These are phyloP conservation scores for Troides helena DNA, from an alignment of 2,888 invertebrate genomes.

Conservation along the genomic window DNA sequence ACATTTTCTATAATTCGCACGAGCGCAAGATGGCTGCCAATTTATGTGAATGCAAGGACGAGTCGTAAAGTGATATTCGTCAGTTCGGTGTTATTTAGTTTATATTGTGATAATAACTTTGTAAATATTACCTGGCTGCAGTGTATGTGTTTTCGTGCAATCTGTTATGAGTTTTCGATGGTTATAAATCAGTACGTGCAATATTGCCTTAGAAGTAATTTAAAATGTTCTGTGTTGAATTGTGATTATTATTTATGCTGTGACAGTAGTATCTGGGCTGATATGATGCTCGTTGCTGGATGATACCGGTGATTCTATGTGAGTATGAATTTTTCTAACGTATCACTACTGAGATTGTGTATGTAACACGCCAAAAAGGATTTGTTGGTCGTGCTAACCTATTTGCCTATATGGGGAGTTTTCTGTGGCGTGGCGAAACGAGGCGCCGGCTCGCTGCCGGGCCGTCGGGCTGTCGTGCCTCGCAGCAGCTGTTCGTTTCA, in stretches of 20 bases:
- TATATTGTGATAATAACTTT: slow-evolving; percentile 68
- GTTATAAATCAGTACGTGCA: slow-evolving; percentile 69
- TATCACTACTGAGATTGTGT: slow-evolving; percentile 36
- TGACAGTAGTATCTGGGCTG: slow-evolving; percentile 71
- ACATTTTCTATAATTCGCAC: slow-evolving; percentile 57
- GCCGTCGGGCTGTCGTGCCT: slow-evolving; percentile 32
- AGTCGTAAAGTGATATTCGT: slow-evolving; percentile 71
- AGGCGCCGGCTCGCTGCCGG: slow-evolving; percentile 42
- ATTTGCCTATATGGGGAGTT: slow-evolving; percentile 62
- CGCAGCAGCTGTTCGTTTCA: slow-evolving; percentile 49
- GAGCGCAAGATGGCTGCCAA: slow-evolving; percentile 79
- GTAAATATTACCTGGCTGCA: slow-evolving; percentile 55
- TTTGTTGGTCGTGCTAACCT: slow-evolving; percentile 62
- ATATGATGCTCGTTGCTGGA: slow-evolving; percentile 73
- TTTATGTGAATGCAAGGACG: slow-evolving; percentile 79
- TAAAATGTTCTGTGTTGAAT: slow-evolving; percentile 76
- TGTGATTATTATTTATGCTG: slow-evolving; percentile 78
- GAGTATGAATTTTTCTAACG: slow-evolving; percentile 51
- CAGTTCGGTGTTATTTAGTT: slow-evolving; percentile 62
- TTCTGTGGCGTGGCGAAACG: slow-evolving; percentile 44
- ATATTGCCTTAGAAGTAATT: slow-evolving; percentile 67
- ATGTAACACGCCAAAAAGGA: slow-evolving; percentile 45
- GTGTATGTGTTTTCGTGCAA: slow-evolving; percentile 73
- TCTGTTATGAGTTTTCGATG: slow-evolving; percentile 71
- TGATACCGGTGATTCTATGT: slow-evolving; percentile 72